These are phyloP conservation scores for Takifugu ocellatus DNA, from an alignment of 2,797 vertebrate genomes.

Conservation along the genomic window DNA sequence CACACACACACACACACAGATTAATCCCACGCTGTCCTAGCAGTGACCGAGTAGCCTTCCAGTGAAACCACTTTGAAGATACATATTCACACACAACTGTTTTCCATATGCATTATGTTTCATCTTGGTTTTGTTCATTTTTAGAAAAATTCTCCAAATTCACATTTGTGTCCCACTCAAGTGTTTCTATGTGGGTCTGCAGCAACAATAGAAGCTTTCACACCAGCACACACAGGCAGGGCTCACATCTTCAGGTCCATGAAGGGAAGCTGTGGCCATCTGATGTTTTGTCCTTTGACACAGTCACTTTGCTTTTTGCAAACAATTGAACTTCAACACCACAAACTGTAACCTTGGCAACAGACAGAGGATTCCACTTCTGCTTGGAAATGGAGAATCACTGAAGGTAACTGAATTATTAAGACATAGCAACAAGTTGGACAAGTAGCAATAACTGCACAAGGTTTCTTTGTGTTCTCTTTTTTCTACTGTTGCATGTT, in stretches of 20 bases:
- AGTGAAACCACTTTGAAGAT: slow-evolving; percentile 23
- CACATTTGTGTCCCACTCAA: neutral
- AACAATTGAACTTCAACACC: slow-evolving; percentile 16
- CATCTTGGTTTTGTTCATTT: slow-evolving; percentile 35
- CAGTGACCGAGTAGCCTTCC: slow-evolving; percentile 38
- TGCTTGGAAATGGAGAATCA: slow-evolving; percentile 19
- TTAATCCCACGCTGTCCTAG: slow-evolving; percentile 58
- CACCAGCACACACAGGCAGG: neutral
- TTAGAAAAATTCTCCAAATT: slow-evolving; percentile 1
- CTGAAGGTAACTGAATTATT: slow-evolving; percentile 43
- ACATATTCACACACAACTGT: too few species aligned
- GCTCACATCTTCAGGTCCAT: slow-evolving; percentile 7
- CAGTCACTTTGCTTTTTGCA: slow-evolving; percentile 6
- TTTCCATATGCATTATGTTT: slow-evolving; percentile 8
- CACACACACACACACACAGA: neutral
- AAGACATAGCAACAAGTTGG: slow-evolving; percentile 5
- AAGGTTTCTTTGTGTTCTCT: neutral
- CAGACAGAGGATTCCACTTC: slow-evolving; percentile 8
- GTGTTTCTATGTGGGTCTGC: neutral
- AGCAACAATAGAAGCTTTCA: slow-evolving; percentile 64
- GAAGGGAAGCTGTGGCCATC: neutral
- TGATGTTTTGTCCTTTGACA: neutral
- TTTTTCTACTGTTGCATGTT: too few species aligned
- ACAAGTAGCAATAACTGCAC: neutral
- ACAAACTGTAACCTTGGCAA: slow-evolving; percentile 15